Base-by-base conservation (phyloP, 2,888 invertebrate species). In the Carcina quercana region DNA sequence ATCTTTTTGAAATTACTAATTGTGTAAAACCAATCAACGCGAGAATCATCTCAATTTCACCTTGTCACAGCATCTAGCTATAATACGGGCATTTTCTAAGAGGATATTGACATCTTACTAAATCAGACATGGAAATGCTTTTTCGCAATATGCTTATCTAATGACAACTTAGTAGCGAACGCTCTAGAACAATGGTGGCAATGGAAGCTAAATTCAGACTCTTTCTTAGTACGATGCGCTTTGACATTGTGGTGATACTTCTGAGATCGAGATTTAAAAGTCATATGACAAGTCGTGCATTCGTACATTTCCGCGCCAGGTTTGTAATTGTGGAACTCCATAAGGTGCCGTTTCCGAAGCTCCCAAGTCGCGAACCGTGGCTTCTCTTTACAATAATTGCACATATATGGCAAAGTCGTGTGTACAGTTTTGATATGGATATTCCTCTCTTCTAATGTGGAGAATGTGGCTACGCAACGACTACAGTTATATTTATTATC, bases 141-240 rank as follows among this genome's bases (percentile, higher is more conserved):
- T 42, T 80, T 79, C 3, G 82, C 74, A 44, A 86, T 75, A 50
- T 87, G 87, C 35, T 85, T 84, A 37, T 86, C 86, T 13, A 87
- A 49, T 13, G 85, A 83, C 26, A 85, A 51, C 40, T 86, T 86
- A 0, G 83, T 73, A 12, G 79, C 83, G 40, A 86, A 87, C 1
- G 78, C 73, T 30, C 80, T 71, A 1, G 82, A 65, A 45, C 87
- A 87, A 40, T 73, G 74, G 0, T 66, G 72, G 31, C 87, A 87
- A 0, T 82, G 73, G 40, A 73, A 85, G 8, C 64, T 82, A 47
- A 64, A 85, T 35, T 71, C 86, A 1, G 62, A 65, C 46, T 67
- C 79, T 42, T 72, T 86, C 61, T 70, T 82, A 4, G 70, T 70
- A 3, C 83, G 50, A 45, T 84, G 84, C 0, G 73, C 72, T 43